These are phyloP conservation scores for Leucoma salicis DNA, from an alignment of 2,888 invertebrate species.

Conservation along the genomic window DNA sequence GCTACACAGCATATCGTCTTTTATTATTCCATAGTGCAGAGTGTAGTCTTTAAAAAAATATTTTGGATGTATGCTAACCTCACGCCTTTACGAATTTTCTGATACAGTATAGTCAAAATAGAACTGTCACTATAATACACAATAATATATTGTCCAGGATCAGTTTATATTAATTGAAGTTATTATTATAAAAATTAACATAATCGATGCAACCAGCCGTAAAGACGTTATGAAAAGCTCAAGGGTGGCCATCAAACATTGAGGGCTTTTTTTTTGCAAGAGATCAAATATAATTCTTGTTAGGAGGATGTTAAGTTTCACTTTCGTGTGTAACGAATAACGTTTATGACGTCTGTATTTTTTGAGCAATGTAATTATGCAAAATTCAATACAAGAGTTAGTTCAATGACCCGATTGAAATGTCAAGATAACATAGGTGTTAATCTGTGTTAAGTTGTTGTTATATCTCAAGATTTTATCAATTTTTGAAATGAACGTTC, in stretches of 20 bases:
- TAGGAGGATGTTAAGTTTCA: conserved; percentile 2
- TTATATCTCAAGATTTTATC: conserved; percentile 22
- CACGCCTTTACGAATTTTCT: no score
- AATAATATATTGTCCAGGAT: conserved; percentile 35
- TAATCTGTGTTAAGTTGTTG: conserved; percentile 40
- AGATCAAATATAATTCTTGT: conserved; percentile 10
- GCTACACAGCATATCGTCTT: no score
- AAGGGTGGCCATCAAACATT: conserved; percentile 40
- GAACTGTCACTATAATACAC: no score
- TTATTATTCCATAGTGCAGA: no score
- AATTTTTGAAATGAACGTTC: conserved; percentile 9
- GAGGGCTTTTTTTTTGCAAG: conserved; percentile 5
- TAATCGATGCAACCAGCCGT: conserved; percentile 64
- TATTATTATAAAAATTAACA: conserved; percentile 58
- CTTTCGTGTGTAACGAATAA: conserved; percentile 2
- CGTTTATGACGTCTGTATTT: conserved; percentile 9
- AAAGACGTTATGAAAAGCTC: conserved; percentile 46
- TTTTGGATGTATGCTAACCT: no score
- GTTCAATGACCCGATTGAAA: conserved; percentile 46
- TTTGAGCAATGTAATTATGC: conserved; percentile 17
- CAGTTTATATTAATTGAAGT: conserved; percentile 51
- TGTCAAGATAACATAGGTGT: conserved; percentile 42
- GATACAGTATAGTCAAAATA: no score
- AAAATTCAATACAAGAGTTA: conserved; percentile 30
- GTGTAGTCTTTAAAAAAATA: no score